Evolutionary conservation across 2,797 vertebrate genomes (phyloP).

Genomic region (Octomys mimax): DNA sequence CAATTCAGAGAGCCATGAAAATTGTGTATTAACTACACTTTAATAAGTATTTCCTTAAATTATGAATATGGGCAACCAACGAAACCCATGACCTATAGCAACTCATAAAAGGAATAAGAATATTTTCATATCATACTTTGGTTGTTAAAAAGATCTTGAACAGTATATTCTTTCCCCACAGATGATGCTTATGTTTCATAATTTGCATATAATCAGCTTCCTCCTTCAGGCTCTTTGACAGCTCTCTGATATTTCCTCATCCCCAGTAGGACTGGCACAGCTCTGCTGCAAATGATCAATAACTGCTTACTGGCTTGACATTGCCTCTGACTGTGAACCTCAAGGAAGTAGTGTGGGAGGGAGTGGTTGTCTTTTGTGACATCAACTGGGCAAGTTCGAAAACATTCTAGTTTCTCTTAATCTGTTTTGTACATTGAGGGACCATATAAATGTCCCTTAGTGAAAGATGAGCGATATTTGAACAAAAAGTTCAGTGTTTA

Average conservation of each 20-base stretch:
- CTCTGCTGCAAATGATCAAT: not conserved
- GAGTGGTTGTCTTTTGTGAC: not conserved
- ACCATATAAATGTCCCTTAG: not conserved
- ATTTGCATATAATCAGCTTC: not conserved
- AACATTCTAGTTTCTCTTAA: conserved; percentile 46
- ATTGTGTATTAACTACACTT: not conserved
- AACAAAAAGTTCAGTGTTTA: conserved; percentile 16
- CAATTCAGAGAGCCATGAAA: not conserved
- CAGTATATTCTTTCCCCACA: not conserved
- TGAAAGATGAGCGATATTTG: not conserved
- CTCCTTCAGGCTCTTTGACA: not conserved
- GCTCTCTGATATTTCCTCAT: not conserved
- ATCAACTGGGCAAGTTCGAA: not conserved
- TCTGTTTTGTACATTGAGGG: not conserved
- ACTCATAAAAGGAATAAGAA: not conserved
- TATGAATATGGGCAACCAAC: not conserved
- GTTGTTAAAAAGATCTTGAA: not conserved
- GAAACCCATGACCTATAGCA: not conserved
- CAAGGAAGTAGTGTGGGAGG: not conserved
- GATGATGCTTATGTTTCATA: not conserved
- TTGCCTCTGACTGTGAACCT: not conserved
- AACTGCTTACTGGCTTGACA: not conserved
- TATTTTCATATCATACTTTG: not conserved
- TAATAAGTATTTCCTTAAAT: not conserved
- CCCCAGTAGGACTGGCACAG: not conserved